Percentiles rank a stretch among this genome's conserved stretches.
These are phyloP conservation scores for Lasioglossum malachurum DNA, from an alignment of 2,888 invertebrate species.

Conservation along the genomic window DNA sequence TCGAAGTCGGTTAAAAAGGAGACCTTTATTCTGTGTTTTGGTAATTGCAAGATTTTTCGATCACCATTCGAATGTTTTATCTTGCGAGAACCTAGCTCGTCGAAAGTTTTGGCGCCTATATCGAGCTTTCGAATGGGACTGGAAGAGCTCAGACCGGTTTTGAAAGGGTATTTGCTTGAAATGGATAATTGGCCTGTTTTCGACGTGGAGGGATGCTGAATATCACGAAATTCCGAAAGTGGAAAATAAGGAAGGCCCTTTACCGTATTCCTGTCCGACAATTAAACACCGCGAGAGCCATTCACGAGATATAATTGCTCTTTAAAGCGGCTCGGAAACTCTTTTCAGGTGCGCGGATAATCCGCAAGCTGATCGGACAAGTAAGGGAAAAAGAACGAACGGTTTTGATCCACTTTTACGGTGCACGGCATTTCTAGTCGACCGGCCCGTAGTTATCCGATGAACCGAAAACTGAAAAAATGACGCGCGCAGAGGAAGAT, in stretches of 20 bases:
- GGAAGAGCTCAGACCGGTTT: not conserved
- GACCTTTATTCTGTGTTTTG: too few relatives aligned
- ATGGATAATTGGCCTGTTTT: not conserved
- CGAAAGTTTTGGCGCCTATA: not conserved
- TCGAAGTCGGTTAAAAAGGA: too few relatives aligned
- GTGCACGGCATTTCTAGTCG: constrained; percentile 53
- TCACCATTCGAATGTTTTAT: too few relatives aligned
- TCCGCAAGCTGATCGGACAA: constrained; percentile 34
- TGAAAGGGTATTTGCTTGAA: not conserved
- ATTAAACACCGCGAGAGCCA: constrained; percentile 40
- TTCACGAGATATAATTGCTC: constrained; percentile 65
- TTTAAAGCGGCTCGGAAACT: constrained; percentile 52
- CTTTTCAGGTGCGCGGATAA: constrained; percentile 53
- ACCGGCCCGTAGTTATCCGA: constrained; percentile 51
- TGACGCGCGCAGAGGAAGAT: constrained; percentile 45
- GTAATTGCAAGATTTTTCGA: too few relatives aligned
- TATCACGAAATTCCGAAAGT: not conserved
- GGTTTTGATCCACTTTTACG: constrained; percentile 66
- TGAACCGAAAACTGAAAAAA: constrained; percentile 67
- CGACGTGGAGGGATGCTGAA: not conserved
- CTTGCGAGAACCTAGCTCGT: not conserved
- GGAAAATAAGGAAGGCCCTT: not conserved
- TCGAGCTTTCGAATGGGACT: not conserved
- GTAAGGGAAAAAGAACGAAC: constrained; percentile 33
- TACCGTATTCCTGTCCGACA: constrained; percentile 12